These are phyloP conservation scores for western clawed frog (Xenopus tropicalis) DNA, from an alignment of 2,113 vertebrate species.

Conservation along the genomic window UCB_Xtro_10.0 CM004444.2:152447501-152448000, in stretches of 20 bases:
- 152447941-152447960: too few species aligned
- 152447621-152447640: conserved; percentile 69
- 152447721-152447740: conserved; percentile 35
- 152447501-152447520: conserved; percentile 61
- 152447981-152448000: too few species aligned
- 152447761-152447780: not conserved
- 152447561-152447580: conserved; percentile 56
- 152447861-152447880: too few species aligned
- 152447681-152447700: conserved; percentile 44
- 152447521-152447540: conserved; percentile 61
- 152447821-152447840: too few species aligned
- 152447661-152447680: conserved; percentile 81
- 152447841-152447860: too few species aligned
- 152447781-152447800: too few species aligned
- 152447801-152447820: too few species aligned
- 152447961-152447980: too few species aligned
- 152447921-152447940: too few species aligned
- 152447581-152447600: conserved; percentile 55
- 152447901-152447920: too few species aligned
- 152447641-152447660: conserved; percentile 65
- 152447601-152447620: conserved; percentile 69
- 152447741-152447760: not conserved
- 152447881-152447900: too few species aligned
- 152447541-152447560: conserved; percentile 59
- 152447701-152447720: conserved; percentile 36